Evolutionary conservation across 2,888 invertebrate species (phyloP), one percentile per base, ranked within the genome.

Genomic region (Hirudinaria manillensis): DNA sequence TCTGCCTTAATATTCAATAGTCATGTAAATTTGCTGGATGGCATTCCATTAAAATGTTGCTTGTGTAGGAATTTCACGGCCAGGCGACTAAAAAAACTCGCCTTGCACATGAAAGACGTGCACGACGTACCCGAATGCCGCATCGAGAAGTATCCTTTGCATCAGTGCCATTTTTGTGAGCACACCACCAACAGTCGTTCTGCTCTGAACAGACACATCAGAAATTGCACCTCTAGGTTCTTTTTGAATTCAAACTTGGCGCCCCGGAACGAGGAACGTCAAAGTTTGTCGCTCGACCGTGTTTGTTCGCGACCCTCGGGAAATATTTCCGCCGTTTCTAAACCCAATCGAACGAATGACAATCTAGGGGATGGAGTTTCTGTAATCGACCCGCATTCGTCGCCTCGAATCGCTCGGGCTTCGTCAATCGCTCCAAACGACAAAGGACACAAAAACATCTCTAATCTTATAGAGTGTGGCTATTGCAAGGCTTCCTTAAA

Each of bases 41-140:
- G 29, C 61, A 27, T 61, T 29, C 24, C 61, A 61, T 61, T 29
- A 24, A 61, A 61, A 61, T 61, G 61, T 10, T 61, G 61, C 61
- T 10, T 61, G 29, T 61, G 61, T 61, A 61, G n/a, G 24, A 61
- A 61, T 27, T 61, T 27, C 61, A 16, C 29, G 4, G 24, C 61
- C 13, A 61, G 29, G 19, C 29, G 29, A 27, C 29, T 61, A 24
- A 29, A 29, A 61, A 61, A 61, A 61, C 29, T 61, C n/a, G 24
- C 61, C 2, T 16, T 29, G 4, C 61, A 61, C 61, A 61, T 61
- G 61, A 61, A 61, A 19, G n/a, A 29, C 29, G 24, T 27, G 3
- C 61, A 61, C 19, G 29, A 7, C 21, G 29, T 61, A 10, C 29
- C 61, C 7, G 61, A 27, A 24, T 29, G n/a, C n/a, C 19, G 29